Evolutionary conservation across 2,113 vertebrate genomes (phyloP), one percentile per base, ranked within the genome.

Genomic region (Spea multiplicata): DNA sequence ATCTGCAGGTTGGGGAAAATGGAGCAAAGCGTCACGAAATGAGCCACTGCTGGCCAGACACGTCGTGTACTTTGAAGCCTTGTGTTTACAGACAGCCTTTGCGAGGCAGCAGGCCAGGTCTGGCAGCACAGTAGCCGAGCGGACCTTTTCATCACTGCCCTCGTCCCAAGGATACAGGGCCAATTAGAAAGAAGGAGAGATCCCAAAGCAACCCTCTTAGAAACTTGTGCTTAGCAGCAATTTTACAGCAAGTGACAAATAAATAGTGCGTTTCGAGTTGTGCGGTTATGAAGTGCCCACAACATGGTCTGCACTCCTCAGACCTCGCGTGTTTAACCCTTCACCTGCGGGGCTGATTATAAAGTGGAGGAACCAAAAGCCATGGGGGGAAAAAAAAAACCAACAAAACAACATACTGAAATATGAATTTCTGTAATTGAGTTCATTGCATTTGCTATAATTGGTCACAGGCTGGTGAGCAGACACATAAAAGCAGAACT

Each of bases 71-170:
- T 65, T 49, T 57, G 9, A 73, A 79, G 70, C 77, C 8, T 44
- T 44, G 59, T 74, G 65, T 73, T 80, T 80, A 80, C 8, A 55
- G 47, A 72, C 47, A 59, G 8, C n/a, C 70, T 73, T 59, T 5
- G 45, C 44, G 77, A 67, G 64, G 44, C 44, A 67, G 45, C 71
- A 6, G 14, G 50, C 16, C n/a, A 67, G 62, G 47, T 68, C 44
- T 44, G 45, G 74, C 45, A n/a, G 44, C 70, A n/a, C 64, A 57
- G 71, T 50, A 67, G 64, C 67, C 44, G 57, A 3, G 46, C 45
- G 68, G 64, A 80, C 52, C 78, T 74, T 74, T 59, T 68, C 71
- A 74, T 80, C 71, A 80, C 44, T 14, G 57, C 66, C 65, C 55
- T 61, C 64, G 71, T 64, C 70, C 71, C 48, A 45, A 14, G 78